These are phyloP conservation scores for Chrysomallon squamiferum DNA, from an alignment of 1,140 invertebrate genomes.

Conservation along the genomic window DNA sequence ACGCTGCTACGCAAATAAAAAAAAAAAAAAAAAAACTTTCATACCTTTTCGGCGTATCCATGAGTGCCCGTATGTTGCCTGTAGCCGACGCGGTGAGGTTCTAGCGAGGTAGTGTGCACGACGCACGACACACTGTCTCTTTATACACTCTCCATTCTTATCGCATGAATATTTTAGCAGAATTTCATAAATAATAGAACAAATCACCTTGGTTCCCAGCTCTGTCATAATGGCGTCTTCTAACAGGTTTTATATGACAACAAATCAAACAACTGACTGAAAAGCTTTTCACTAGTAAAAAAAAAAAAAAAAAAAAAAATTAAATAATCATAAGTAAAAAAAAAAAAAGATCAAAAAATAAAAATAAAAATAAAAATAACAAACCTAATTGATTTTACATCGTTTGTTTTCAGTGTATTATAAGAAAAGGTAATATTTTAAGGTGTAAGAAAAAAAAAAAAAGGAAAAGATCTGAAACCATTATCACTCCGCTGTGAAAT, in stretches of 20 bases:
- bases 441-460: no score
- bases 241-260: not conserved
- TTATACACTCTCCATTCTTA: constrained; percentile 32
- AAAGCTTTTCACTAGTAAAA: not conserved
- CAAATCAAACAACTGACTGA: not conserved
- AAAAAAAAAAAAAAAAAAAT: not conserved
- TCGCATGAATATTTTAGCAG: constrained; percentile 37
- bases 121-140: constrained; percentile 7
- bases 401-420: no score
- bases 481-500: no score
- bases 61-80: not conserved
- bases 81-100: not conserved
- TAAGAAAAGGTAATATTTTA: no score
- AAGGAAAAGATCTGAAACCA: no score
- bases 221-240: not conserved
- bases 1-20: not conserved
- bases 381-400: no score
- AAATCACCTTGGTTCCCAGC: constrained; percentile 20
- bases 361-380: not conserved
- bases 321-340: not conserved
- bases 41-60: not conserved
- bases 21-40: not conserved
- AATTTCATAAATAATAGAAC: constrained; percentile 43
- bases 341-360: not conserved
- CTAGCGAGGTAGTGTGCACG: not conserved